Evolutionary conservation across 1,140 invertebrate genomes (phyloP), one percentile per base, ranked within the genome.

Genomic region (Sitobion miscanthi): DNA sequence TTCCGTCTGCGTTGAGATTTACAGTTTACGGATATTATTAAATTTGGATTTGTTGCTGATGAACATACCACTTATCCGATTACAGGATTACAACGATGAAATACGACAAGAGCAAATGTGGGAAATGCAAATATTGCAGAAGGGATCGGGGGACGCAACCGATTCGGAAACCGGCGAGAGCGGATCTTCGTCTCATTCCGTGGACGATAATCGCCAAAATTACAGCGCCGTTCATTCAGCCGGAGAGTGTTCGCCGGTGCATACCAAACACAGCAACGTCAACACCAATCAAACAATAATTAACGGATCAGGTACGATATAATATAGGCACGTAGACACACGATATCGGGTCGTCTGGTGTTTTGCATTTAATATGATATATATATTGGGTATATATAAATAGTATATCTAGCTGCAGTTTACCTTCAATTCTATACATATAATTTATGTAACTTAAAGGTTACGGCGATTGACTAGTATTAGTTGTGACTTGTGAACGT

Each of bases 71-170:
- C 42, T 90, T 14, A 77, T 77, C 8, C 30, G 49, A 89, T 87
- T 49, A 54, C 85, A 97, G 97, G 97, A 97, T 95, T 97, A 97
- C 96, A 98, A 98, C 95, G 98, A 98, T 94, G 97, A 98, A 94
- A 98, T 98, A 94, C 95, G 97, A 93, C 97, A 98, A 95, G 97
- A 98, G 95, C 97, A 98, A 95, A 97, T 98, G 96, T 96, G 97
- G 95, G 97, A 98, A 95, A 97, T 98, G 97, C 94, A 94, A 69
- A 94, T 94, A 38, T 47, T 94, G 57, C 91, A 94, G 89, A 94
- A 94, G 35, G 82, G 93, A 20, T 90, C 82, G n/a, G 91, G 95
- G 23, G 95, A 95, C 47, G 95, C 95, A 62, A 94, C 95, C 62
- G 95, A 95, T 94, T 95, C 91, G 95, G 89, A 95, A 94, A 11